These are phyloP conservation scores for Rousettus leschenaultii DNA, from an alignment of 2,113 vertebrate species.

Conservation along the genomic window DNA sequence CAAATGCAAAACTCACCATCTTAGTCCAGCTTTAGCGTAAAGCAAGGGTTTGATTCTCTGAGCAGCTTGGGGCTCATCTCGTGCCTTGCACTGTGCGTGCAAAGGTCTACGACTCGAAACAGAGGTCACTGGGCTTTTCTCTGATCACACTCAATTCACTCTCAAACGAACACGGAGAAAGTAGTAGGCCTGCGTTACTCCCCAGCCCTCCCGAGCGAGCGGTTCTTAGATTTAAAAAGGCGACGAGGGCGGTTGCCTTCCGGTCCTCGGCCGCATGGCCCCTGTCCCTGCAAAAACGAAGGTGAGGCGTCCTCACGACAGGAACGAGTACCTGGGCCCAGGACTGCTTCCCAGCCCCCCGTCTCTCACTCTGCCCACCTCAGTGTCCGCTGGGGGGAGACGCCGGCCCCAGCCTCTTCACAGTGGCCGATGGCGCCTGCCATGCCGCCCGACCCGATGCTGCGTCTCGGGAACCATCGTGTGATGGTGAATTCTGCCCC, in stretches of 20 bases:
- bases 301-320: background rate
- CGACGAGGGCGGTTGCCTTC: background rate
- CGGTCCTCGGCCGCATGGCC: too few species aligned
- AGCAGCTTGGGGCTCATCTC: fast-evolving
- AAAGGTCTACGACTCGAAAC: background rate
- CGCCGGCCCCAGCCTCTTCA: fast-evolving
- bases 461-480: too few species aligned
- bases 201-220: background rate
- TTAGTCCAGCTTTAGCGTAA: too few species aligned
- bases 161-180: background rate
- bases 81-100: fast-evolving
- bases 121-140: background rate
- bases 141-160: too few species aligned
- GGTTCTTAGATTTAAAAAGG: background rate
- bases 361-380: fast-evolving
- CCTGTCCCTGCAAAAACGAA: background rate
- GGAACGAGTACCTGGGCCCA: background rate
- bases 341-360: too few species aligned
- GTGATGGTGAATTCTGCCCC: background rate
- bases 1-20: background rate
- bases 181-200: fast-evolving
- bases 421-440: background rate
- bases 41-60: background rate
- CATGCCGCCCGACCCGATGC: background rate
- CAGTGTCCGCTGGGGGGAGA: fast-evolving